Conservation (phyloP, 2,113 vertebrate genomes). For the Halichoeres trimaculatus region DNA sequence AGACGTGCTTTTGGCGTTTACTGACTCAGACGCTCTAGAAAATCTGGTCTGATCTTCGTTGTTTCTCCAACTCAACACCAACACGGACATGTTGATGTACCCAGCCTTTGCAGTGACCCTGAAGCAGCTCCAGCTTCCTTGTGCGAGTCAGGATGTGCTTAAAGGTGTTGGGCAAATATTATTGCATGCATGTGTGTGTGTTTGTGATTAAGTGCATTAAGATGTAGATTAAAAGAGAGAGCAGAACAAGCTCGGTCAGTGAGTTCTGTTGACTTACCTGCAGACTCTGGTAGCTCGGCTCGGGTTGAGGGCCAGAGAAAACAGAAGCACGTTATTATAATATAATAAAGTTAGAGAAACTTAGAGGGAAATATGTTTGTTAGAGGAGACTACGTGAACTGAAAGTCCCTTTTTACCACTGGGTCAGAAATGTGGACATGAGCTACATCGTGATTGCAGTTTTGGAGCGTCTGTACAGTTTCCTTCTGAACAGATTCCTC, state of each 20-base stretch:
- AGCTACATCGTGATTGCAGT: no score
- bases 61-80: no score
- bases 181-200: neutral
- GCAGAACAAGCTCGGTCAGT: slow-evolving; percentile 32
- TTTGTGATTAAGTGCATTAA: slow-evolving; percentile 44
- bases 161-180: slow-evolving; percentile 37
- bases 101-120: no score
- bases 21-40: no score
- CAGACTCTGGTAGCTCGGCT: slow-evolving; percentile 1
- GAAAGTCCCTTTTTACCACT: neutral
- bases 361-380: no score
- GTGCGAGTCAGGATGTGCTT: slow-evolving; percentile 43
- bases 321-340: slow-evolving; percentile 19
- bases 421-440: no score
- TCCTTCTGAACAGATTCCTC: no score
- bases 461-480: no score
- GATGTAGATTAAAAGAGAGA: slow-evolving; percentile 34
- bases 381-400: no score
- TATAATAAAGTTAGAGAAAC: neutral
- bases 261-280: slow-evolving; percentile 41
- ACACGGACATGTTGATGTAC: no score
- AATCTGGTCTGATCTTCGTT: no score
- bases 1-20: no score
- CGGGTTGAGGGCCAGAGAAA: slow-evolving; percentile 21
- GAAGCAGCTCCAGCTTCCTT: slow-evolving; percentile 5